Evolutionary conservation across 2,797 vertebrate genomes (phyloP).

Genomic region (Nannoperca obscura): DNA sequence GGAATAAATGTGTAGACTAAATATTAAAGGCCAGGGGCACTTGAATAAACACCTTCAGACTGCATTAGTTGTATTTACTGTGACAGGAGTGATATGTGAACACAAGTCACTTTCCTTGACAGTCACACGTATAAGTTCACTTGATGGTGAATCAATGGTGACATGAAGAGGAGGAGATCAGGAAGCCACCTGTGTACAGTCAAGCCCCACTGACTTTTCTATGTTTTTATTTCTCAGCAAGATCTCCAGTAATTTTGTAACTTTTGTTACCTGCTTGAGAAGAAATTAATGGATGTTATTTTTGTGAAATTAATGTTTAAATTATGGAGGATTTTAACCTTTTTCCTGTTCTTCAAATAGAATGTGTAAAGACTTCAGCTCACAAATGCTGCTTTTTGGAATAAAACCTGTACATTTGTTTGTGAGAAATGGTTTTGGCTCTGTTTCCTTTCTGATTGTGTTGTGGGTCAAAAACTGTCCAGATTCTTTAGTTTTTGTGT

Average conservation of each 20-base stretch:
- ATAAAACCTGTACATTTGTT: constrained; percentile 77
- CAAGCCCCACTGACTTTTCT: constrained; percentile 77
- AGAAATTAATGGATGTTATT: constrained; percentile 83
- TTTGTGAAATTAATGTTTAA: constrained; percentile 91
- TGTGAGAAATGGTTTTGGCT: constrained; percentile 40
- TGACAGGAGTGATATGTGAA: background rate
- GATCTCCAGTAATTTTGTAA: constrained; percentile 78
- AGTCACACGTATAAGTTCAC: constrained; percentile 94
- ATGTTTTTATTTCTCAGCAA: constrained; percentile 84
- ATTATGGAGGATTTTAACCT: constrained; percentile 88
- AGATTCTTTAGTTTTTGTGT: background rate
- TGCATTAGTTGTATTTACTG: background rate
- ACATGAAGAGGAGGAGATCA: constrained; percentile 2
- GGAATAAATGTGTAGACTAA: background rate
- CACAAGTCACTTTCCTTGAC: constrained; percentile 85
- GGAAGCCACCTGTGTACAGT: constrained; percentile 53
- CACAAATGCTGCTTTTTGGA: constrained; percentile 73
- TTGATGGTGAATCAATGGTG: constrained; percentile 79
- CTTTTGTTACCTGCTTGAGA: constrained; percentile 86
- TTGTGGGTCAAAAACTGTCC: background rate
- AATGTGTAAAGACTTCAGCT: constrained; percentile 62
- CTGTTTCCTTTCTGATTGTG: background rate
- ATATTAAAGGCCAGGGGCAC: background rate
- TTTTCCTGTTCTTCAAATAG: constrained; percentile 83
- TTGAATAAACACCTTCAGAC: too few species aligned